A percentile compares a stretch with the other conserved stretches of the same genome.
phyloP scores from a whole-genome alignment of 92 coral and sea anemone genomes.

The Porites evermanni region DNA sequence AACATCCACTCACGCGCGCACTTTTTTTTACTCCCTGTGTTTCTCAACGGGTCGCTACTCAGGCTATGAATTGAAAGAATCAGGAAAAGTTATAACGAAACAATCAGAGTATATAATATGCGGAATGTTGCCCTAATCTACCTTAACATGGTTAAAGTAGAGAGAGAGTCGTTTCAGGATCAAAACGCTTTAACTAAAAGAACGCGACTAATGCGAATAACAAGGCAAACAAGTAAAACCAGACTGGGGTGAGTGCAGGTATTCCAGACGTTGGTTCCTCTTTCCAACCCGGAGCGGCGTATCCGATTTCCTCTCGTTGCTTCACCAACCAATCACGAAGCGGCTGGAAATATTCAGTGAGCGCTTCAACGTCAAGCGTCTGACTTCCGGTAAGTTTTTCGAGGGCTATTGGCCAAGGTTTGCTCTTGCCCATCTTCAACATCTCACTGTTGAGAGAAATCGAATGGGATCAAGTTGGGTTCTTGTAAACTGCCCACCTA shows the following conservation, averaged over 20 bases:
- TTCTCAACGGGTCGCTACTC: too few species aligned
- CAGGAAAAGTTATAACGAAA: too few species aligned
- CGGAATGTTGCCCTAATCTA: too few species aligned
- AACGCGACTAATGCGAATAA: background rate
- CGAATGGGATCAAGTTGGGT: background rate
- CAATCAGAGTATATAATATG: too few species aligned
- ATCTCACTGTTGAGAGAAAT: conserved; percentile 61
- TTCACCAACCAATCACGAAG: conserved; percentile 76
- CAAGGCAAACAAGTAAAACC: background rate
- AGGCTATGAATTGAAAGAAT: too few species aligned
- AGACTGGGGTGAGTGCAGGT: background rate
- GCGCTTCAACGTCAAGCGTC: conserved; percentile 73
- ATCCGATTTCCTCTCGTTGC: conserved; percentile 60
- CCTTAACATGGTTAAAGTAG: too few species aligned
- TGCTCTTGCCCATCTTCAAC: conserved; percentile 92
- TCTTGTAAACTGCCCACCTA: too few species aligned
- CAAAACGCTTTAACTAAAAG: background rate
- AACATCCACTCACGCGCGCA: too few species aligned
- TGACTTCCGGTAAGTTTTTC: conserved; percentile 80
- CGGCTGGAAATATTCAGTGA: conserved; percentile 83
- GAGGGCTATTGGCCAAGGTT: conserved; percentile 90
- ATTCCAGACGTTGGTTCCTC: background rate
- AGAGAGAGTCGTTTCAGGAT: too few species aligned
- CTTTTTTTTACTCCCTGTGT: too few species aligned
- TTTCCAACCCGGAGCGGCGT: conserved; percentile 82